A percentile compares a stretch with the other conserved stretches of the same genome.
phyloP scores from a whole-genome alignment of 2,888 invertebrate genomes.

The Enchytraeus crypticus region DNA sequence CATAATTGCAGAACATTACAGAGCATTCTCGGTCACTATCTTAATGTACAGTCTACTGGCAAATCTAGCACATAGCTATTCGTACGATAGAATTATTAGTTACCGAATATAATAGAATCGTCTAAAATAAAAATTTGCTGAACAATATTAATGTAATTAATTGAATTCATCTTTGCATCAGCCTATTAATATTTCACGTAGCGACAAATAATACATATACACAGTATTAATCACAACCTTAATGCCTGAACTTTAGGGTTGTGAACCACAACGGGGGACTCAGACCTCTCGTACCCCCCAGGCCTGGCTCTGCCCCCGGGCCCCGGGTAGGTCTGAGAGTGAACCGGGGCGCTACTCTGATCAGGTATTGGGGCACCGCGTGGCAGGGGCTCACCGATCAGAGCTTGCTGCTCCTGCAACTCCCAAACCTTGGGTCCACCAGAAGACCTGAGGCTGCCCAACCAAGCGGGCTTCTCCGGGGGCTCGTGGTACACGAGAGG shows the following conservation, averaged over 20 bases:
- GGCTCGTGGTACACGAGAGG: slow-evolving; percentile 4
- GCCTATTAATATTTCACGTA: no score
- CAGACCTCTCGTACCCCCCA: no score
- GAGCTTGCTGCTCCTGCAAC: slow-evolving; percentile 29
- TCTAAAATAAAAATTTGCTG: no score
- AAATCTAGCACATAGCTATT: no score
- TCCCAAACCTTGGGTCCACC: slow-evolving; percentile 26
- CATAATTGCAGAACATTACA: no score
- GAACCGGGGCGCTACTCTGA: slow-evolving; percentile 23
- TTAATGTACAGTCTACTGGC: no score
- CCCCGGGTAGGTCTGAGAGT: slow-evolving; percentile 20
- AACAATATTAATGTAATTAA: no score
- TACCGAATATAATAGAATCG: no score
- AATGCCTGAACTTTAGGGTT: slow-evolving; percentile 1
- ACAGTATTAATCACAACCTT: not conserved
- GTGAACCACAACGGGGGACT: not conserved
- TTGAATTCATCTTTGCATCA: no score
- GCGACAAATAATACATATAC: no score
- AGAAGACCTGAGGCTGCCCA: slow-evolving; percentile 28
- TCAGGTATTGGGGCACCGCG: slow-evolving; percentile 3
- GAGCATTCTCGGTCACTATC: no score
- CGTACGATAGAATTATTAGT: no score
- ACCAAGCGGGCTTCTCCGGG: slow-evolving; percentile 29
- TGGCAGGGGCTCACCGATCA: not conserved
- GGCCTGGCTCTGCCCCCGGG: slow-evolving; percentile 10